Evolutionary conservation across 1,140 invertebrate genomes (phyloP), one percentile per base, ranked within the genome.

Genomic region (Papilio glaucus): DNA sequence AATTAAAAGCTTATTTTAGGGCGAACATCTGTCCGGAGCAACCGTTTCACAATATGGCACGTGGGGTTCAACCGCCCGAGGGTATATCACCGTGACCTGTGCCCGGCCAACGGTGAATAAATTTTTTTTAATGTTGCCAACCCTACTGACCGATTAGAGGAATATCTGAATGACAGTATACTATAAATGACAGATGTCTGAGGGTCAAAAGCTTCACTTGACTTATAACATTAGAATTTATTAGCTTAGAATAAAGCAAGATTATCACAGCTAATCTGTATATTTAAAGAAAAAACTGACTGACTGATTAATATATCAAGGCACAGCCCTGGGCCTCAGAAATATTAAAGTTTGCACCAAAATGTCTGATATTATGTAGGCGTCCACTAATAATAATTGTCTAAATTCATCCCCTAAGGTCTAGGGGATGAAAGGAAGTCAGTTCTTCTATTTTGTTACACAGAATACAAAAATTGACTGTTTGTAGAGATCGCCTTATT

Each of bases 11-110:
- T 73, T 57, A 77, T 77, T 72, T 37, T 38, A 41, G 29, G 67
- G 42, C 72, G 76, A 72, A 71, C 77, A 69, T 69, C 67, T 69
- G 67, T 69, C 67, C 41, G 72, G 21, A 24, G 39, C 76, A 77
- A 77, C 78, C 73, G 78, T 73, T 71, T 57, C 41, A n/a, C 78
- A 80, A 79, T 80, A 80, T 80, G 78, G 78, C 78, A 80, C 78
- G 76, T 70, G 77, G 65, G 61, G 61, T 8, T 53, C 45, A 62
- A 62, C 61, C n/a, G 60, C 29, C 38, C 39, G 12, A 38, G 37
- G 73, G 73, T 73, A 75, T 53, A 67, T 45, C 57, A 78, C 74
- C 75, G 69, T 79, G 73, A 75, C 73, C 74, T 42, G 42, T 68
- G 65, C 74, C 74, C 73, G 41, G 49, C 62, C 63, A 38, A 60